Evolutionary conservation across 1,140 invertebrate species (phyloP), one percentile per base, ranked within the genome.

Genomic region (Holcopasites calliopsidis): DNA sequence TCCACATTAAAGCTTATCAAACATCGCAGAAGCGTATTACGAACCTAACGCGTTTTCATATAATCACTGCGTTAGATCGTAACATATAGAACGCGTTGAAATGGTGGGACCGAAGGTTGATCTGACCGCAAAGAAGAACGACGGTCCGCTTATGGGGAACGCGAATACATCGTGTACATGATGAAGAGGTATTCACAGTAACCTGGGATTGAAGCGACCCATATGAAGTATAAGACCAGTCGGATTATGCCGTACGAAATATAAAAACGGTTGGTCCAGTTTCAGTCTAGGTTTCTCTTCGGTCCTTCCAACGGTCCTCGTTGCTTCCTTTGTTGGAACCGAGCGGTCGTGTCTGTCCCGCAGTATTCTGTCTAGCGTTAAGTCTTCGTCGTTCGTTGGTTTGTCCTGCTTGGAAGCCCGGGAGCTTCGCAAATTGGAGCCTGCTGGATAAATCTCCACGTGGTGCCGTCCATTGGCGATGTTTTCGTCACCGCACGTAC

Each of bases 211-310:
- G 89, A 96, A 97, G 85, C 96, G 92, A 54, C 96, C 96, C 92
- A 96, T 96, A 85, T 96, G 95, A 44, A 97, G 91, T 82, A 97
- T 96, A 90, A 97, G 94, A 73, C 96, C 96, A 8, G 96, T 96
- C 3, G 96, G 96, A 89, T 97, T 97, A 87, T 97, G 96, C 85
- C 96, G 93, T 16, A 97, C 95, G 77, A 97, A 95, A 87, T 96
- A 97, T 5, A 97, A 91, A 92, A 97, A 97, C 1, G 96, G 96
- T 85, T 96, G 93, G 77, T 97, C 96, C 83, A 97, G 95, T 83
- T 95, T 94, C 76, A 97, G 92, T 85, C 96, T 92, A 2, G 94
- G 94, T 31, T 94, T 93, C 52, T 96, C 94, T 0, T 95, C 58
- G 1, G 77, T 61, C 21, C 79, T 72, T 79, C 81, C 44, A 60